Evolutionary conservation across 1,140 invertebrate genomes (phyloP).

Genomic region (Sipha flava): DNA sequence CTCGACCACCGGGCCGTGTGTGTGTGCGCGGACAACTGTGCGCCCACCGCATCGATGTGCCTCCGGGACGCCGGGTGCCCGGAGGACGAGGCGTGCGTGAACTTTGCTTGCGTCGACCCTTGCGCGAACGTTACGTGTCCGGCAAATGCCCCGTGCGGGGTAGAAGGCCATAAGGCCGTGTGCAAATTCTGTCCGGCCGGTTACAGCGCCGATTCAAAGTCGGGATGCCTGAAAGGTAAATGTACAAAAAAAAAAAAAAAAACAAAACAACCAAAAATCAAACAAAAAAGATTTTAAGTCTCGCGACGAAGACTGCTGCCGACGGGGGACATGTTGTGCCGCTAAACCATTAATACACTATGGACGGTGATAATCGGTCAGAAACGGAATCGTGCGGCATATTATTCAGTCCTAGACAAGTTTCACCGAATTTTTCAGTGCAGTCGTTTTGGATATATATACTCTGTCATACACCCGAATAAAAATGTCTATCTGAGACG

Average conservation of each 20-base stretch:
- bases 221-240: slow-evolving; percentile 92
- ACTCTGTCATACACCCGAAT: too few species aligned
- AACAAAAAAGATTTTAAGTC: too few species aligned
- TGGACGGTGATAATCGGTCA: too few species aligned
- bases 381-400: too few species aligned
- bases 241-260: slow-evolving; percentile 19
- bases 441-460: too few species aligned
- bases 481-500: too few species aligned
- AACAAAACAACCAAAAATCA: neutral
- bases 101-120: slow-evolving; percentile 82
- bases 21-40: slow-evolving; percentile 77
- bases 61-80: slow-evolving; percentile 80
- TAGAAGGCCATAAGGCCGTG: slow-evolving; percentile 83
- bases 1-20: slow-evolving; percentile 75
- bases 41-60: slow-evolving; percentile 75
- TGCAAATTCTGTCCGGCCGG: slow-evolving; percentile 85
- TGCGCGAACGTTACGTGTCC: slow-evolving; percentile 71
- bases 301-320: too few species aligned
- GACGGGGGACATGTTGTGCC: too few species aligned
- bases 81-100: slow-evolving; percentile 69
- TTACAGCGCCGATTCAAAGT: slow-evolving; percentile 76
- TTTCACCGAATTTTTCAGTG: too few species aligned
- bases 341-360: too few species aligned
- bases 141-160: slow-evolving; percentile 73
- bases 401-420: too few species aligned